Conservation (phyloP, 1,140 invertebrate species). For the Tribolium castaneum region DNA sequence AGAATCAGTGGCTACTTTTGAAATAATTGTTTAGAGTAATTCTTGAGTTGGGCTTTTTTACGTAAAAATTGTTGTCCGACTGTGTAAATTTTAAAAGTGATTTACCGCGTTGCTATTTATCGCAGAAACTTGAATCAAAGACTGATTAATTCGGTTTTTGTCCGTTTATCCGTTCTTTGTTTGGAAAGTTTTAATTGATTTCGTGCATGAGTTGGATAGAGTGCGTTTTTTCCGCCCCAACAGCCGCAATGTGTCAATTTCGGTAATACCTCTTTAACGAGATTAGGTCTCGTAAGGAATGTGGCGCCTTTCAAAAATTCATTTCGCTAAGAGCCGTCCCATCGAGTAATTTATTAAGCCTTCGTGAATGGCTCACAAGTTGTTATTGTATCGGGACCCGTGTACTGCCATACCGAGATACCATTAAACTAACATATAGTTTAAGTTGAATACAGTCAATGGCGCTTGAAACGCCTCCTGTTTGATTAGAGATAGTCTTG, state of each 20-base stretch:
- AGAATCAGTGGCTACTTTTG: too few species aligned
- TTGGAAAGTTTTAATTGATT: too few species aligned
- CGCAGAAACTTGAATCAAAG: too few species aligned
- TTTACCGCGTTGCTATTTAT: too few species aligned
- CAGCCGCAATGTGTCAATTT: background rate
- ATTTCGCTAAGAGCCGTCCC: background rate
- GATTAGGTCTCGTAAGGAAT: background rate
- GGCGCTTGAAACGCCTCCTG: slow-evolving; percentile 1
- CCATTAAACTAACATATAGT: slow-evolving; percentile 8
- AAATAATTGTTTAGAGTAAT: too few species aligned
- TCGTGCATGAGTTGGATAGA: background rate
- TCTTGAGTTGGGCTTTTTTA: too few species aligned
- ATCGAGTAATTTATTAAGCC: slow-evolving; percentile 2
- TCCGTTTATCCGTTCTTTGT: too few species aligned
- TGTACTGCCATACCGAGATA: background rate
- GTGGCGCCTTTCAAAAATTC: background rate
- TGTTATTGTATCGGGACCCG: background rate
- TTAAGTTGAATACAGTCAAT: slow-evolving; percentile 8
- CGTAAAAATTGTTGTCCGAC: too few species aligned
- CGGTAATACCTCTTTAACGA: background rate
- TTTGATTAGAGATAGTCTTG: slow-evolving; percentile 1
- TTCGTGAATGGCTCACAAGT: background rate
- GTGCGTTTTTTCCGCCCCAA: background rate
- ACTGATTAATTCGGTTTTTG: too few species aligned
- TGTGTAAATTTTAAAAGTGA: too few species aligned